Evolutionary conservation across 35 echinoderm and acorn worm species (phyloP), one percentile per base, ranked within the genome.

Genomic region (Hemicentrotus pulcherrimus): DNA sequence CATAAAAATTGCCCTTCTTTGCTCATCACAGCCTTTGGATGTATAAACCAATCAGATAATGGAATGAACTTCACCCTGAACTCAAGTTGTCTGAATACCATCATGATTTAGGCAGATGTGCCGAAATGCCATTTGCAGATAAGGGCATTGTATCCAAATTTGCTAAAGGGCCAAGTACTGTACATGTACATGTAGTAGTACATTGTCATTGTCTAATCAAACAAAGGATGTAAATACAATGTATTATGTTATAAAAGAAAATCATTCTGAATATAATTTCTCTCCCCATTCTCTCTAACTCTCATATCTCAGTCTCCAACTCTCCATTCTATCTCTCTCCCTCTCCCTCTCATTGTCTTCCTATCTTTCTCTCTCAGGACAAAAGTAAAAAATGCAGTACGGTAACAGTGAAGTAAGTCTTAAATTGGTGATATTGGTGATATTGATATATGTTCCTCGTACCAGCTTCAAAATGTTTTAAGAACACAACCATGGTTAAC

Each of bases 1-100:
- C 65, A 78, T 78, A n/a, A 78, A 78, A 78, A 78, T 78, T 78
- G 65, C 65, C 65, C 65, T 78, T 78, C 65, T 78, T 18, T 78
- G 65, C 65, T 28, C 65, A 78, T 22, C 19, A 78, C 6, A 22
- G 28, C 28, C 4, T 78, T 78, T n/a, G 65, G 19, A 78, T 78
- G 65, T 78, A 78, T 78, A 78, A n/a, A 78, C 22, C 1, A 28
- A 78, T 78, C 65, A 78, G 65, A 78, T 78, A n/a, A 78, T 78
- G 65, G 65, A 78, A 28, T 78, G 65, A 78, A 78, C 65, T 78
- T 78, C 65, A 78, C 65, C 65, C 65, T 78, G 19, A 78, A 78
- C 65, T 78, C 19, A 78, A 78, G 65, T 28, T 78, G 65, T 24
- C 65, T 78, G 65, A 78, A 78, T 78, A 22, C 65, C 65, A 4